A percentile compares a stretch with the other conserved stretches of the same genome.
Conservation (phyloP, 2,113 vertebrate genomes). For the Dolichallabes microphthalmus region DNA sequence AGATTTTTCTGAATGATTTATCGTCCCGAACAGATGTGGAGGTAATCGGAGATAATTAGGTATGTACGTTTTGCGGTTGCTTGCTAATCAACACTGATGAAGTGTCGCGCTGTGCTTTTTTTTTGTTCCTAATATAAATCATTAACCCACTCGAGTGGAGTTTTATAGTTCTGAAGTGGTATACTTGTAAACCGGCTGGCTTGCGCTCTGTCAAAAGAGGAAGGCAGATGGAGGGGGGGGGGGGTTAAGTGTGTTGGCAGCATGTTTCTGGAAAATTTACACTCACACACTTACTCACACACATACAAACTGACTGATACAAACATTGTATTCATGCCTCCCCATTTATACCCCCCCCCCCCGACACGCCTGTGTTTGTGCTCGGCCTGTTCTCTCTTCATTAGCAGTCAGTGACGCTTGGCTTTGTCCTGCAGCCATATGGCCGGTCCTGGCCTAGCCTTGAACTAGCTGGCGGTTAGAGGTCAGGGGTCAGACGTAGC, state of each 20-base stretch:
- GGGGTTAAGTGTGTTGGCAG: slow-evolving; percentile 46
- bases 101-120: slow-evolving; percentile 50
- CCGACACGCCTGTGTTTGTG: slow-evolving; percentile 31
- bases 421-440: slow-evolving; percentile 39
- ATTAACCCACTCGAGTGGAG: slow-evolving; percentile 61
- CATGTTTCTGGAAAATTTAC: slow-evolving; percentile 23
- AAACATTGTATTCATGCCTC: slow-evolving; percentile 11
- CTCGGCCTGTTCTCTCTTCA: slow-evolving; percentile 12
- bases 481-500: slow-evolving; percentile 45
- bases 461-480: slow-evolving; percentile 57
- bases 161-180: slow-evolving; percentile 63
- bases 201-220: slow-evolving; percentile 37
- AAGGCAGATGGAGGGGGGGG: slow-evolving; percentile 52
- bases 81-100: slow-evolving; percentile 61
- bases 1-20: slow-evolving; percentile 53
- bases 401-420: slow-evolving; percentile 40
- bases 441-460: slow-evolving; percentile 56
- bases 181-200: slow-evolving; percentile 59
- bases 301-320: slow-evolving; percentile 30
- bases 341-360: neutral
- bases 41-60: slow-evolving; percentile 60
- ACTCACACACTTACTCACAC: slow-evolving; percentile 31
- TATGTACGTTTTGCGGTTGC: slow-evolving; percentile 56
- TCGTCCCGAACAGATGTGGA: slow-evolving; percentile 58
- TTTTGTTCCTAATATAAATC: slow-evolving; percentile 52